Percentiles rank a stretch among this genome's conserved stretches.
Conservation (phyloP, 2,888 invertebrate genomes). For the Melanostoma scalare region DNA sequence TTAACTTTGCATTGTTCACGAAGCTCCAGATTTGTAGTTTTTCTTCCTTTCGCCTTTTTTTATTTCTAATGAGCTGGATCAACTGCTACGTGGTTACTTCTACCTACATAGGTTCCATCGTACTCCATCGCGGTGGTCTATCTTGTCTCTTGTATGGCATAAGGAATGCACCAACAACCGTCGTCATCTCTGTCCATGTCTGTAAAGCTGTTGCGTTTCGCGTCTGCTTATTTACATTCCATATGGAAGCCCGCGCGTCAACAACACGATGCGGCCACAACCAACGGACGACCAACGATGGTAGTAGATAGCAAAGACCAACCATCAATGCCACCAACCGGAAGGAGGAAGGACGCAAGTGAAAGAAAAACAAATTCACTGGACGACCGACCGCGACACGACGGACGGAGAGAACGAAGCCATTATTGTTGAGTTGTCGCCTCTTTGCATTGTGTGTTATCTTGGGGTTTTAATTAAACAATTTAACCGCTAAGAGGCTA, state of each 20-base stretch:
- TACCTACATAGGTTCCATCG: neutral
- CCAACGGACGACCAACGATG: no score
- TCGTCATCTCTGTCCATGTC: conserved; percentile 31
- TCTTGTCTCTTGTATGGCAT: conserved; percentile 20
- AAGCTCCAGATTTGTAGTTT: conserved; percentile 13
- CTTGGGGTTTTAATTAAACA: conserved; percentile 75
- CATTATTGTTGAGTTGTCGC: conserved; percentile 70
- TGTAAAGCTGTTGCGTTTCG: conserved; percentile 35
- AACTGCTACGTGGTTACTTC: conserved; percentile 35
- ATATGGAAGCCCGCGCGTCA: conserved; percentile 9
- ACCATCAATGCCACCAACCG: conserved; percentile 12
- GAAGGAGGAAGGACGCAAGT: conserved; percentile 17
- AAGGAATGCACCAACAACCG: conserved; percentile 40
- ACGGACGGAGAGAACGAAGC: conserved; percentile 13
- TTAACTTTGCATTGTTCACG: neutral
- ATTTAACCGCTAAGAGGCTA: conserved; percentile 73
- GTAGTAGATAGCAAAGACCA: neutral
- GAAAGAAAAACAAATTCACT: conserved; percentile 2
- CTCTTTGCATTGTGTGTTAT: conserved; percentile 71
- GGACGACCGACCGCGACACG: neutral
- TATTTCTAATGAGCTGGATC: conserved; percentile 44
- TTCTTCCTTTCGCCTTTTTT: conserved; percentile 6
- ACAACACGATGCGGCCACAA: no score
- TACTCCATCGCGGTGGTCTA: conserved; percentile 46
- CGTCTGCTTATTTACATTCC: conserved; percentile 44